A percentile compares a stretch with the other conserved stretches of the same genome.
Evolutionary conservation across 2,113 vertebrate genomes (phyloP).

Genomic region (Gnathonemus longibarbis): DNA sequence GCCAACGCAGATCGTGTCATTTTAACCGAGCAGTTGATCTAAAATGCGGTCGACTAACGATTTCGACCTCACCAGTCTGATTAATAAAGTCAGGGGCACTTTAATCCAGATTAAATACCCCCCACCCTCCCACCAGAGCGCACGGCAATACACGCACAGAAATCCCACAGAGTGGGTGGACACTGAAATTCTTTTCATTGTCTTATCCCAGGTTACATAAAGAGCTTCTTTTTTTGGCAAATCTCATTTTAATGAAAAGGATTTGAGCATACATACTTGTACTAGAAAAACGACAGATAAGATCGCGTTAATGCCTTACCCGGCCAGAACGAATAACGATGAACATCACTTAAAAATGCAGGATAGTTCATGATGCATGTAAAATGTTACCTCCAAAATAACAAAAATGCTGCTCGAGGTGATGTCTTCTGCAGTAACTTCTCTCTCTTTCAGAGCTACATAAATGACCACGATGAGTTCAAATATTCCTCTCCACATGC

Average conservation of each 20-base stretch:
- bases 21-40: not conserved
- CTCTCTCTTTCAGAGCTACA: not conserved
- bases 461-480: not conserved
- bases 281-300: not conserved
- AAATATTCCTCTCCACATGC: not conserved
- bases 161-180: not conserved
- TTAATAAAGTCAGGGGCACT: not conserved
- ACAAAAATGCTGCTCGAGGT: not conserved
- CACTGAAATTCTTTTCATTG: not conserved
- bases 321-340: not conserved
- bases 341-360: not conserved
- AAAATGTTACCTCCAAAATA: not conserved
- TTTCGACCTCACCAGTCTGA: not conserved
- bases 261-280: not conserved
- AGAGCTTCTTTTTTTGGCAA: not conserved
- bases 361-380: not conserved
- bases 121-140: not conserved
- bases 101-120: not conserved
- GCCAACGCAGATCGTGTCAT: not conserved
- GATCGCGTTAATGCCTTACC: not conserved
- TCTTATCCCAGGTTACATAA: not conserved
- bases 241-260: not conserved
- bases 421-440: not conserved
- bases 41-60: not conserved
- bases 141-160: not conserved